Evolutionary conservation across 2,888 invertebrate genomes (phyloP).

Genomic region (Drosophila mimica): DNA sequence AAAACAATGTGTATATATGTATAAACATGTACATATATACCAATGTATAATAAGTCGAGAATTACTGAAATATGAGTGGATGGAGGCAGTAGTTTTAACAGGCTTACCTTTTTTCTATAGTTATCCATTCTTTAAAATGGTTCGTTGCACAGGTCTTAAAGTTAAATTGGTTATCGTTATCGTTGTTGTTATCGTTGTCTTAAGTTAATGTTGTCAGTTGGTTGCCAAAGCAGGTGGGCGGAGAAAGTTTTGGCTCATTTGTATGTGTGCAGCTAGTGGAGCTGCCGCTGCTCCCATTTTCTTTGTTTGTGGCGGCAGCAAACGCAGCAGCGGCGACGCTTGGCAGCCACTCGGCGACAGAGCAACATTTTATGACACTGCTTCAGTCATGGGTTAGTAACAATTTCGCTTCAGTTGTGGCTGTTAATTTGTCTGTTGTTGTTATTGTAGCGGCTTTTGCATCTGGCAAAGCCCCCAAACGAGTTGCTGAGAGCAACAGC

Average conservation of each 20-base stretch:
- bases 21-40: too few relatives aligned
- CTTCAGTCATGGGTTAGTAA: constrained; percentile 16
- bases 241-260: constrained; percentile 37
- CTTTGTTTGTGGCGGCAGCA: constrained; percentile 75
- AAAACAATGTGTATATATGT: too few relatives aligned
- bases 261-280: constrained; percentile 29
- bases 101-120: constrained; percentile 84
- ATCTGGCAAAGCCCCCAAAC: constrained; percentile 53
- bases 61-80: neutral
- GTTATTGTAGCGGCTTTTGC: constrained; percentile 17
- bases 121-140: constrained; percentile 82
- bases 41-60: neutral
- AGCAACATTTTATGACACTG: constrained; percentile 48
- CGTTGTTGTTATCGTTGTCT: constrained; percentile 28
- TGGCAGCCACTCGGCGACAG: constrained; percentile 48
- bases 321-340: constrained; percentile 73
- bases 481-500: constrained; percentile 39
- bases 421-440: constrained; percentile 16
- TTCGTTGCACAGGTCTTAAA: constrained; percentile 38
- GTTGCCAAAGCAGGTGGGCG: constrained; percentile 44
- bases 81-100: too few relatives aligned
- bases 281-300: constrained; percentile 55
- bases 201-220: constrained; percentile 17
- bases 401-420: constrained; percentile 1
- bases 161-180: constrained; percentile 21